Base-by-base conservation (phyloP, 2,113 vertebrate genomes). In the Cyanoderma ruficeps region DNA sequence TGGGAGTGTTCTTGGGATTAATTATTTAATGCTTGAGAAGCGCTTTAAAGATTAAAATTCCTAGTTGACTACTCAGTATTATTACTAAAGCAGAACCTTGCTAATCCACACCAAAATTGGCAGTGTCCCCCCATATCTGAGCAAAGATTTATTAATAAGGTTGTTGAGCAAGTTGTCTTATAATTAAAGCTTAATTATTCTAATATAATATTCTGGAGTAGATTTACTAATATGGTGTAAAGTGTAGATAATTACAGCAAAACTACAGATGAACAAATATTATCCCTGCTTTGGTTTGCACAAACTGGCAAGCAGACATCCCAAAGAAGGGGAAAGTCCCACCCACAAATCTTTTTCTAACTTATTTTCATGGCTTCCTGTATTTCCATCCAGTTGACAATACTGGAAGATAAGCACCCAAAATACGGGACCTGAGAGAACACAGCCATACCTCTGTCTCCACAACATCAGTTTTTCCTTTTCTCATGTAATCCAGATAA, bases 31-130 rank as follows among this genome's bases (percentile, higher is more conserved):
- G 83, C 60, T 93, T 86, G 71, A 90, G 93, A 96, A 90, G 64
- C 49, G 71, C 49, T 81, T 94, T 78, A 94, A 93, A 89, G 85
- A 97, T 90, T 83, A 92, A 86, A 94, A 96, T 90, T 86, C 85
- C 88, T 78, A 83, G 52, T 60, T 2, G 15, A 64, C 60, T 83
- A 52, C 21, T 91, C 59, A 42, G 33, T 87, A 64, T 68, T 94
- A 72, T 76, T 93, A 67, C 64, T 95, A 95, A 92, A 95, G 90
- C 63, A 92, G 56, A 95, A 88, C 60, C 39, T 92, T 63, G 19
- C 42, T 96, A 94, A 96, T 97, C 92, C 82, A 67, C 22, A 55
- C 50, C 52, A 94, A 88, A 96, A 86, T 16, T 92, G 93, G 79
- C 82, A 83, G 10, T 81, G 64, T 74, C 64, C 77, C 49, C 68